Conservation (phyloP, 2,797 vertebrate genomes). For the Pterois miles region DNA sequence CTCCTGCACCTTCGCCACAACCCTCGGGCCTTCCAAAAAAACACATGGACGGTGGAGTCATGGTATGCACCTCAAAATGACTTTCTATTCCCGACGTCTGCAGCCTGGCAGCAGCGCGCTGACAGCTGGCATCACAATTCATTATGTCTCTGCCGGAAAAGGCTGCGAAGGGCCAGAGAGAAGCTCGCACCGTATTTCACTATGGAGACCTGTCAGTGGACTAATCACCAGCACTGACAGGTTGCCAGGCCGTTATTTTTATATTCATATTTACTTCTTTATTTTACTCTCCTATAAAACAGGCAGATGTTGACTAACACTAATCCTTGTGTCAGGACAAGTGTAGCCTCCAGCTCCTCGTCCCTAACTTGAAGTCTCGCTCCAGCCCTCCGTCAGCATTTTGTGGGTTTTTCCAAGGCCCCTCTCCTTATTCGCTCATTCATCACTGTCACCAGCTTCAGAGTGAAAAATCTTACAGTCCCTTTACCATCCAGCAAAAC, state of each 20-base stretch:
- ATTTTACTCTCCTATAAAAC: background rate
- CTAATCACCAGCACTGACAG: constrained; percentile 58
- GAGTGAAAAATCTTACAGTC: background rate
- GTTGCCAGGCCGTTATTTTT: constrained; percentile 20
- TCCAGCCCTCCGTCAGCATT: constrained; percentile 31
- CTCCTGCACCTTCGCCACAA: constrained; percentile 21
- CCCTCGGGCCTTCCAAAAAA: constrained; percentile 14
- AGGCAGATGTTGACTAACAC: constrained; percentile 38
- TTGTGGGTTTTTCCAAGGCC: constrained; percentile 31
- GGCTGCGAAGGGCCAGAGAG: constrained; percentile 50
- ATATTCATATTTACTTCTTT: background rate
- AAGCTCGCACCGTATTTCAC: constrained; percentile 57
- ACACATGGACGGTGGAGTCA: constrained; percentile 32
- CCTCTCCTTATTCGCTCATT: constrained; percentile 36
- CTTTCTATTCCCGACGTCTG: constrained; percentile 56
- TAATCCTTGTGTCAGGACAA: constrained; percentile 45
- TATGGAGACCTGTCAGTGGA: constrained; percentile 57
- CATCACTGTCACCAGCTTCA: constrained; percentile 58
- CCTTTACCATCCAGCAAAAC: background rate
- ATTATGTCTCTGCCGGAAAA: constrained; percentile 66
- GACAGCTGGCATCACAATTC: constrained; percentile 75
- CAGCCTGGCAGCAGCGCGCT: constrained; percentile 44
- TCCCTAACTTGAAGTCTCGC: constrained; percentile 5
- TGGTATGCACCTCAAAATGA: constrained; percentile 52
- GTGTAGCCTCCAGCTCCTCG: constrained; percentile 6